Conservation (phyloP, 2,888 invertebrate species). For the Mystacides longicornis region DNA sequence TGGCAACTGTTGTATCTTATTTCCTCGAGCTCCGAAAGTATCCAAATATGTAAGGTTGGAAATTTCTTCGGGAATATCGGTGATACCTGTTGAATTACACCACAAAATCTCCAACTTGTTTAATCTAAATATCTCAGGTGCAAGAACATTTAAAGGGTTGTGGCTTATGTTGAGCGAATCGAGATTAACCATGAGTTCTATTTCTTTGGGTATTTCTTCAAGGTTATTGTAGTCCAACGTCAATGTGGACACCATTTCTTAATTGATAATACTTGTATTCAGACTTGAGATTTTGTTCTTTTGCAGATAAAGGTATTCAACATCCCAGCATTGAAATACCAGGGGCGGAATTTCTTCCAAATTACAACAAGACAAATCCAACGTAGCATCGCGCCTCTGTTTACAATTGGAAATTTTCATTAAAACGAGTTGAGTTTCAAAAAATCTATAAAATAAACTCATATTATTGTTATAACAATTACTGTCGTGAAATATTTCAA, state of each 20-base stretch:
- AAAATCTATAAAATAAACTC: constrained; percentile 60
- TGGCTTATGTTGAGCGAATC: constrained; percentile 60
- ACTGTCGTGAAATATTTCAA: constrained; percentile 2
- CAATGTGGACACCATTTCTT: constrained; percentile 52
- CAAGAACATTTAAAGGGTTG: constrained; percentile 52
- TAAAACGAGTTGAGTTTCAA: constrained; percentile 59
- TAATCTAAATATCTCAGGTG: constrained; percentile 43
- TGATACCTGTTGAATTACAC: constrained; percentile 36
- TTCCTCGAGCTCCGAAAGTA: constrained; percentile 37
- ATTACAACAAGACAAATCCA: constrained; percentile 59
- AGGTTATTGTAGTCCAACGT: constrained; percentile 61
- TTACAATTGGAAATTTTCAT: constrained; percentile 60
- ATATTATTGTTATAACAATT: constrained; percentile 30
- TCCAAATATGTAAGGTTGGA: constrained; percentile 34
- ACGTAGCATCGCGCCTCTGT: constrained; percentile 49
- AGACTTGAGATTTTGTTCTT: constrained; percentile 52
- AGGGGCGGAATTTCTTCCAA: constrained; percentile 52
- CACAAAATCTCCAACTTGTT: constrained; percentile 33
- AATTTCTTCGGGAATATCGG: constrained; percentile 33
- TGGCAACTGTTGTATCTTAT: constrained; percentile 33
- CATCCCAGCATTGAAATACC: constrained; percentile 48
- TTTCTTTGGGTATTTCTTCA: constrained; percentile 50
- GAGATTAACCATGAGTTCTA: constrained; percentile 51
- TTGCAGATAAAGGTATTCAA: constrained; percentile 57
- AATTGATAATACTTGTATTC: constrained; percentile 42